Conservation (phyloP, 2,888 invertebrate genomes). For the Endotricha flammealis region DNA sequence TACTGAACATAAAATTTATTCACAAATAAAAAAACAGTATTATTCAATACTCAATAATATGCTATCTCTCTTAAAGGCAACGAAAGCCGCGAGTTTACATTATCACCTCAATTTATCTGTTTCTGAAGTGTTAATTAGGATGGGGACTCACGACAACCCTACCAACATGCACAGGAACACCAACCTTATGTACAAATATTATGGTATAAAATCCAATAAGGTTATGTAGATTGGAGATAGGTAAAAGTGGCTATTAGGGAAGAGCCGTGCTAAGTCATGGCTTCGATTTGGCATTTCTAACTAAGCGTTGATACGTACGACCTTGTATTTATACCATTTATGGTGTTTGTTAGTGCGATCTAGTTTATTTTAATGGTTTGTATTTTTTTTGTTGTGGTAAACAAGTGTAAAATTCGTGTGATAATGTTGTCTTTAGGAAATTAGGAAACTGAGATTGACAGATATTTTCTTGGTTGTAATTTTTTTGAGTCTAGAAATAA, state of each 20-base stretch:
- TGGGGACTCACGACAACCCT: slow-evolving; percentile 65
- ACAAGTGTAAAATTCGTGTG: too few relatives aligned
- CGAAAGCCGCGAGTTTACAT: slow-evolving; percentile 45
- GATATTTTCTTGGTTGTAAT: too few relatives aligned
- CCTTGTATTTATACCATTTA: slow-evolving; percentile 28
- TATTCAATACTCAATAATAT: background rate
- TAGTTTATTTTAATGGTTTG: background rate
- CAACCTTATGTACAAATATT: slow-evolving; percentile 21
- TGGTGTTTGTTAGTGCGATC: slow-evolving; percentile 5
- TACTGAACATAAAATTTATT: background rate
- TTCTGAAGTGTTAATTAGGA: slow-evolving; percentile 74
- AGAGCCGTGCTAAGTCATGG: slow-evolving; percentile 61
- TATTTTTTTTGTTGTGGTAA: too few relatives aligned
- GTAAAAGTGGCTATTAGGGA: slow-evolving; percentile 63
- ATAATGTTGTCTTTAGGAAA: too few relatives aligned
- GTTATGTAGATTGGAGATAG: slow-evolving; percentile 56
- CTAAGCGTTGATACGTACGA: slow-evolving; percentile 48
- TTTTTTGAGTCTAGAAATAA: too few relatives aligned
- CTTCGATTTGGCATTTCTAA: slow-evolving; percentile 63
- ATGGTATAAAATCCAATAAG: slow-evolving; percentile 23
- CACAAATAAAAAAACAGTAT: background rate
- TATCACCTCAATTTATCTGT: slow-evolving; percentile 73
- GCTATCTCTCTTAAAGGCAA: slow-evolving; percentile 32
- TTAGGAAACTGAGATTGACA: too few relatives aligned
- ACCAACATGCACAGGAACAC: slow-evolving; percentile 20